A percentile compares a stretch with the other conserved stretches of the same genome.
Conservation (phyloP, 2,888 invertebrate species). For the Polyommatus icarus region DNA sequence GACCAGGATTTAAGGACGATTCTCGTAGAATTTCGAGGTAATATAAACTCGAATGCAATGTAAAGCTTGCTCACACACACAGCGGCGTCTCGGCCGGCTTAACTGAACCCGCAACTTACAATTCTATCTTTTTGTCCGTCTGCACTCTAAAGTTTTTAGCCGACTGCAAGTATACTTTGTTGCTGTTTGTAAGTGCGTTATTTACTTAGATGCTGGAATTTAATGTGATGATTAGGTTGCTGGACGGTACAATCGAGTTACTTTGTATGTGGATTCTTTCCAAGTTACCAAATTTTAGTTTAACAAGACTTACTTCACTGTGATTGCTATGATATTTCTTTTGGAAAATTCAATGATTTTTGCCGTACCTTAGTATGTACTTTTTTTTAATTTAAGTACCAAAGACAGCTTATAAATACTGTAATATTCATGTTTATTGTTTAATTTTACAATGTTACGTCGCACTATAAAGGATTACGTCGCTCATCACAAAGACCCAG, state of each 20-base stretch:
- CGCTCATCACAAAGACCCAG: background rate
- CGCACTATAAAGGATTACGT: background rate
- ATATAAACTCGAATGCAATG: background rate
- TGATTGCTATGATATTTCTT: too few relatives aligned
- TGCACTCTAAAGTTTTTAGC: constrained; percentile 40
- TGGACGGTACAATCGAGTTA: background rate
- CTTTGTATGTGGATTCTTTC: background rate
- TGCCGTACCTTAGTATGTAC: too few relatives aligned
- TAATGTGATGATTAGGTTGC: background rate
- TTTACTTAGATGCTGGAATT: background rate
- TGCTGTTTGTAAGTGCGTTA: background rate
- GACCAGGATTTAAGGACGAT: background rate
- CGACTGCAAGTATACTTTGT: constrained; percentile 20
- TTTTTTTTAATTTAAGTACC: too few relatives aligned
- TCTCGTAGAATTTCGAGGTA: background rate
- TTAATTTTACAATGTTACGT: background rate
- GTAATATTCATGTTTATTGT: too few relatives aligned
- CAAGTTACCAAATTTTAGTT: background rate
- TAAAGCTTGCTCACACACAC: constrained; percentile 34
- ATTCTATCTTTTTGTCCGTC: constrained; percentile 65
- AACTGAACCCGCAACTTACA: constrained; percentile 51
- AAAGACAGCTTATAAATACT: too few relatives aligned
- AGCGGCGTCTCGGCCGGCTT: constrained; percentile 48
- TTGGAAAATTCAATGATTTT: too few relatives aligned
- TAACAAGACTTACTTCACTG: too few relatives aligned